Percentiles rank a stretch among this genome's conserved stretches.
Conservation (phyloP, 92 coral and sea anemone genomes). For the Phenganax stokvisi region DNA sequence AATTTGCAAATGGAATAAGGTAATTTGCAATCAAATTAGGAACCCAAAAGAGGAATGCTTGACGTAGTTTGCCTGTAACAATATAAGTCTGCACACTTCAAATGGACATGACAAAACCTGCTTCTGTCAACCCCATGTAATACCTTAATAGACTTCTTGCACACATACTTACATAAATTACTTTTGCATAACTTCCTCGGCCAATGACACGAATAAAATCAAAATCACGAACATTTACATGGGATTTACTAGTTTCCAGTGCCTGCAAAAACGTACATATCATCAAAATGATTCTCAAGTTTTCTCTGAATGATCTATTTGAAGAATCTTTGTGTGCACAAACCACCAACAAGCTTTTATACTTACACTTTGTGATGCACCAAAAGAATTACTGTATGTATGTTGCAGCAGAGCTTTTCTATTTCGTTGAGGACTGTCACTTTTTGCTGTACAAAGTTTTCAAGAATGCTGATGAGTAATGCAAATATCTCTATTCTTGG, state of each 20-base stretch:
- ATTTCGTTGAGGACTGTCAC: slow-evolving; percentile 90
- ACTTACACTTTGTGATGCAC: slow-evolving; percentile 56
- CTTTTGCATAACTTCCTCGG: slow-evolving; percentile 97
- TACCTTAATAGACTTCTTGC: neutral
- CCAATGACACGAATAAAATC: slow-evolving; percentile 87
- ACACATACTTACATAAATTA: slow-evolving; percentile 68
- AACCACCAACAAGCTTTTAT: neutral
- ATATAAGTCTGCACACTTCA: too few species aligned
- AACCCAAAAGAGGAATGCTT: too few species aligned
- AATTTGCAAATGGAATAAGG: too few species aligned
- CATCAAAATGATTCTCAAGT: neutral
- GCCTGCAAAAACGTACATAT: slow-evolving; percentile 30
- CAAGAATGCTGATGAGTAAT: too few species aligned
- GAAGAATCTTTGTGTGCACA: neutral
- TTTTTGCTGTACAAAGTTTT: slow-evolving; percentile 59
- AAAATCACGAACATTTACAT: slow-evolving; percentile 70
- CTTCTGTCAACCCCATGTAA: neutral
- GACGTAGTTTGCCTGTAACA: too few species aligned
- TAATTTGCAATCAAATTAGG: too few species aligned
- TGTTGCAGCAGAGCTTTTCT: slow-evolving; percentile 73
- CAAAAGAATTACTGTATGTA: slow-evolving; percentile 65
- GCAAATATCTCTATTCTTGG: too few species aligned
- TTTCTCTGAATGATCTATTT: neutral
- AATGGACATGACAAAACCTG: neutral
- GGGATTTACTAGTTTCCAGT: slow-evolving; percentile 57